phyloP scores from a whole-genome alignment of 2,888 invertebrate genomes.

The Sabatieria punctata region DNA sequence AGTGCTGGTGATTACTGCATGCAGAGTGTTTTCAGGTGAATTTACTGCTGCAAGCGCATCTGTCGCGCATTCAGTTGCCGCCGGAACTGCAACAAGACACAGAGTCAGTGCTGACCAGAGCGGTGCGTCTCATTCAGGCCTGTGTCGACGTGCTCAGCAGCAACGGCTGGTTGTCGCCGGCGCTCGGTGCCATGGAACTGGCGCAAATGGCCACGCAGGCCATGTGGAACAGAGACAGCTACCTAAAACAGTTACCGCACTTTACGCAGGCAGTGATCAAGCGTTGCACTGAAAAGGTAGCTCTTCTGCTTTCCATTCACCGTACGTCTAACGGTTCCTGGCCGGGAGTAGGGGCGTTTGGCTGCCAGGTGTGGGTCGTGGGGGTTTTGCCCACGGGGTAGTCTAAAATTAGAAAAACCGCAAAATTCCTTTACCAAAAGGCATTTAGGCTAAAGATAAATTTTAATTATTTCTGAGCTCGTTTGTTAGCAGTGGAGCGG shows the following conservation, averaged over 20 bases:
- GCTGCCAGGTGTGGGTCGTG: background rate
- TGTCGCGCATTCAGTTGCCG: conserved; percentile 77
- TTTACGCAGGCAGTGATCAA: conserved; percentile 72
- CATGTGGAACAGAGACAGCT: conserved; percentile 98
- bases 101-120: conserved; percentile 56
- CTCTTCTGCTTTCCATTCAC: too few relatives aligned
- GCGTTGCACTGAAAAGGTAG: conserved; percentile 68
- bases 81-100: conserved; percentile 94
- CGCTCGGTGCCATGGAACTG: conserved; percentile 96
- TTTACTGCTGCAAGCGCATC: conserved; percentile 79
- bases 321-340: too few relatives aligned
- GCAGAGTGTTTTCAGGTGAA: conserved; percentile 44
- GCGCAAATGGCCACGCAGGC: conserved; percentile 99
- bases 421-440: too few relatives aligned
- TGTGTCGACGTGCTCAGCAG: conserved; percentile 80
- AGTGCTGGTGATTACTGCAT: too few relatives aligned
- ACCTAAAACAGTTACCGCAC: conserved; percentile 88
- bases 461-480: too few relatives aligned
- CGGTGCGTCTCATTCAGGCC: conserved; percentile 39
- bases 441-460: too few relatives aligned
- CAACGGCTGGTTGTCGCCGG: conserved; percentile 94
- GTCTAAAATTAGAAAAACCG: too few relatives aligned
- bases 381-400: too few relatives aligned
- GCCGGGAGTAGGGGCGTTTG: too few relatives aligned
- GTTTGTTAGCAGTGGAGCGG: too few relatives aligned